Conservation (phyloP, 2,888 invertebrate species). For the Drosophila nr. medialis region DNA sequence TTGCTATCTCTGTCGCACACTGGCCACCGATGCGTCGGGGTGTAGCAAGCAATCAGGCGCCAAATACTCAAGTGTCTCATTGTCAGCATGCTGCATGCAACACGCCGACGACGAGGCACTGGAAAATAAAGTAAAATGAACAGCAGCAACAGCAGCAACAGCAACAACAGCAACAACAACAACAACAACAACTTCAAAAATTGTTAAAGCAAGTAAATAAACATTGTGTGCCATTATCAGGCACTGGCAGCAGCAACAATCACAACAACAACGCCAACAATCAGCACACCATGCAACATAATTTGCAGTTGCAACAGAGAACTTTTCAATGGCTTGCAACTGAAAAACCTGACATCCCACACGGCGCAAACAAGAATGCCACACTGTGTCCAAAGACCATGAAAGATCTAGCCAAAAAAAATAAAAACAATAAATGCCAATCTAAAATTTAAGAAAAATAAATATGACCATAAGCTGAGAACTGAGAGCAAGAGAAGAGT, state of each 20-base stretch:
- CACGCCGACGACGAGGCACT: constrained; percentile 38
- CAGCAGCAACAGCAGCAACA: constrained; percentile 50
- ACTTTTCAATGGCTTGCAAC: constrained; percentile 70
- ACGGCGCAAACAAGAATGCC: constrained; percentile 21
- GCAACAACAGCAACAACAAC: constrained; percentile 28
- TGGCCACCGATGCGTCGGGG: constrained; percentile 22
- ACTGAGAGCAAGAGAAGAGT: background rate
- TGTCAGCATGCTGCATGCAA: constrained; percentile 75
- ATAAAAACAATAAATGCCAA: background rate
- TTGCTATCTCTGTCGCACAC: constrained; percentile 21
- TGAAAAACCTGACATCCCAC: constrained; percentile 53
- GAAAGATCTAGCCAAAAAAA: background rate
- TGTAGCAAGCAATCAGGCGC: constrained; percentile 75
- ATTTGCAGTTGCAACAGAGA: constrained; percentile 77
- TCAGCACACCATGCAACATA: constrained; percentile 69
- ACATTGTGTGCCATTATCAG: constrained; percentile 78
- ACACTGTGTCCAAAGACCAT: constrained; percentile 32
- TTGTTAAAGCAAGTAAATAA: constrained; percentile 77
- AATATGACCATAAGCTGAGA: background rate
- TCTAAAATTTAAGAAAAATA: background rate
- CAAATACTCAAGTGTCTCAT: constrained; percentile 78
- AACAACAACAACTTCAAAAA: constrained; percentile 51
- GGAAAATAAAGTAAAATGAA: constrained; percentile 65
- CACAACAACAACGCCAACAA: constrained; percentile 54
- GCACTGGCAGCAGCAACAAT: constrained; percentile 64